Percentiles rank a stretch among this genome's conserved stretches.
phyloP scores from a whole-genome alignment of 1,140 invertebrate genomes.

The Condylostylus longicornis region DNA sequence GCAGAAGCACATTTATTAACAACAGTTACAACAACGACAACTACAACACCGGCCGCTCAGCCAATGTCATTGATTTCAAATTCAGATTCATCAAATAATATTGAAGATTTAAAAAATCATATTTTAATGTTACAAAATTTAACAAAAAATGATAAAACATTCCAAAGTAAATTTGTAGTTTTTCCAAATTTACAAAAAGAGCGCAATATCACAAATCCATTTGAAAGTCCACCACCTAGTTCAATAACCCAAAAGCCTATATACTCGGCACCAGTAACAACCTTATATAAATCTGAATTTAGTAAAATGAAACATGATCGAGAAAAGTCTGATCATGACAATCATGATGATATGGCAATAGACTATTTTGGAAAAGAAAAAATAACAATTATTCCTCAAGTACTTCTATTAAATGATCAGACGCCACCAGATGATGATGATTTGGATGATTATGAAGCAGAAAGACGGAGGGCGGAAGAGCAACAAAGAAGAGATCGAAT shows the following conservation, averaged over 20 bases:
- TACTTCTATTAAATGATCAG: constrained; percentile 22
- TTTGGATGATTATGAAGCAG: constrained; percentile 1
- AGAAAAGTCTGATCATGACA: too few relatives aligned
- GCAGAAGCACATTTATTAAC: constrained; percentile 14
- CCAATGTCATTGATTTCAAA: constrained; percentile 7
- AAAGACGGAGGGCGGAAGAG: constrained; percentile 1
- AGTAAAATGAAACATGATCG: too few relatives aligned
- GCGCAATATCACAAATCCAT: not conserved
- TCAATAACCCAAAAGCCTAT: too few relatives aligned
- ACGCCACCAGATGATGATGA: constrained; percentile 6
- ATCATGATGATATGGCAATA: too few relatives aligned
- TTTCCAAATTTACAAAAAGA: constrained; percentile 26
- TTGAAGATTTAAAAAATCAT: constrained; percentile 29
- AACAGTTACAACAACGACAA: constrained; percentile 7
- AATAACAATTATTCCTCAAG: constrained; percentile 18
- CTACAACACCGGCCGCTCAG: constrained; percentile 7
- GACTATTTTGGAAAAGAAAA: too few relatives aligned
- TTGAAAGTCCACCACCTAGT: not conserved
- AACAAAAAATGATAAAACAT: constrained; percentile 26
- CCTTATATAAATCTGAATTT: too few relatives aligned
- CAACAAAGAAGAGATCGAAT: constrained; percentile 8
- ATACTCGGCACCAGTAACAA: too few relatives aligned
- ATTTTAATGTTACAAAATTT: constrained; percentile 29
- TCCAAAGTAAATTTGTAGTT: constrained; percentile 30
- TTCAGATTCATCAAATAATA: constrained; percentile 14